These are phyloP conservation scores for Oscheius sp. DNA, from an alignment of 2,888 invertebrate genomes.

Conservation along the genomic window DNA sequence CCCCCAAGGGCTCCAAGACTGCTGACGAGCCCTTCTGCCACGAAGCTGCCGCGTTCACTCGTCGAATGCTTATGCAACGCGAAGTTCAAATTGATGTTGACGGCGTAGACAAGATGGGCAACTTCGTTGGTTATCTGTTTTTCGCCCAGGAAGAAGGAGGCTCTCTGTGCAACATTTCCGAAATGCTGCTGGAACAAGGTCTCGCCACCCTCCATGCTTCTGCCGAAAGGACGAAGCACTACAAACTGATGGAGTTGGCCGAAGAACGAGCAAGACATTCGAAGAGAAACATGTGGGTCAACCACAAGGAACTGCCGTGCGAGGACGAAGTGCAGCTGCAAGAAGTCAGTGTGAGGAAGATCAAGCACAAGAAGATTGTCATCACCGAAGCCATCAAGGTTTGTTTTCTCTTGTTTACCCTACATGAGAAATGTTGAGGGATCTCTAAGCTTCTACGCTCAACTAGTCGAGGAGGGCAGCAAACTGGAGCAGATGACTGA, in stretches of 20 bases:
- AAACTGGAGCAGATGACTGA: conserved; percentile 88
- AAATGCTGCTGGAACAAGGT: conserved; percentile 76
- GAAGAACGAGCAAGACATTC: conserved; percentile 89
- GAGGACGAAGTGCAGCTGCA: conserved; percentile 77
- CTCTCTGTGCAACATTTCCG: conserved; percentile 84
- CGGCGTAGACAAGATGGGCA: conserved; percentile 94
- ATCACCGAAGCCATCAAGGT: conserved; percentile 83
- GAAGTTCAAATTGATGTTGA: conserved; percentile 82
- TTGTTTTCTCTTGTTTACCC: neutral
- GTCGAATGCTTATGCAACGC: conserved; percentile 88
- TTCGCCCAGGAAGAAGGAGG: conserved; percentile 79
- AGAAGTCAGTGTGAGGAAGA: conserved; percentile 77
- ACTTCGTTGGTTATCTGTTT: conserved; percentile 92
- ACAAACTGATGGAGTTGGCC: conserved; percentile 84
- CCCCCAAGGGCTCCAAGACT: conserved; percentile 78
- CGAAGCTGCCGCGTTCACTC: conserved; percentile 90
- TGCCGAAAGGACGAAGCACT: conserved; percentile 88
- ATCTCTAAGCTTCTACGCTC: conserved; percentile 86
- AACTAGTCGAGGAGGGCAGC: conserved; percentile 84
- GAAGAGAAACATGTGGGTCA: conserved; percentile 59
- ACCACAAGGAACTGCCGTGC: conserved; percentile 64
- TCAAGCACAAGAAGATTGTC: conserved; percentile 65
- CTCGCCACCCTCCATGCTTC: conserved; percentile 82
- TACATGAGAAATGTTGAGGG: neutral
- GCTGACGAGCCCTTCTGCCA: conserved; percentile 91